These are phyloP conservation scores for Tethya wilhelma DNA, from an alignment of 37 sponge, comb jelly and placozoan genomes.

Conservation along the genomic window DNA sequence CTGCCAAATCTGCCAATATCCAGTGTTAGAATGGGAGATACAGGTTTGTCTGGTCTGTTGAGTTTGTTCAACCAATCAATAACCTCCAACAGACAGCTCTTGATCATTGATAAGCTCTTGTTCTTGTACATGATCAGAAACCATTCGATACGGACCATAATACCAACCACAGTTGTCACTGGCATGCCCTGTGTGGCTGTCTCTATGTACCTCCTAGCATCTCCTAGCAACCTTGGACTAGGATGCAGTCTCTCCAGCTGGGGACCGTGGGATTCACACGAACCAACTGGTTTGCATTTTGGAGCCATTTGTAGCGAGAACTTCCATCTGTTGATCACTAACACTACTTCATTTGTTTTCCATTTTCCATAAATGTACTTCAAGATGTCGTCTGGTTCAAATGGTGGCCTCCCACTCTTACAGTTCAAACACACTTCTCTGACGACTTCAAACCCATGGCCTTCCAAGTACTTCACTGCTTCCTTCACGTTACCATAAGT, in stretches of 20 bases:
- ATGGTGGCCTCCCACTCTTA: background rate
- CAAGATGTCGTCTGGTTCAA: constrained; percentile 3
- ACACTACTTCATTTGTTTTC: constrained; percentile 29
- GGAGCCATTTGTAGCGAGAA: constrained; percentile 15
- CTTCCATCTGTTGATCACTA: constrained; percentile 42
- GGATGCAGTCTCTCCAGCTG: too few species aligned
- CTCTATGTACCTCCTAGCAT: too few species aligned
- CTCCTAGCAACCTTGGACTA: too few species aligned
- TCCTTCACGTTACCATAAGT: background rate
- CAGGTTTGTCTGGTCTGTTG: background rate
- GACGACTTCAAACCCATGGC: background rate
- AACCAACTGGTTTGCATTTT: background rate
- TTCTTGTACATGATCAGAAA: constrained; percentile 25
- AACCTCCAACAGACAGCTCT: constrained; percentile 2
- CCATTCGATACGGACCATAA: constrained; percentile 50
- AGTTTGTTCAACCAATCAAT: background rate
- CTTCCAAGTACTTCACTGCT: background rate
- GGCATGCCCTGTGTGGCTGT: too few species aligned
- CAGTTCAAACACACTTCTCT: constrained; percentile 35
- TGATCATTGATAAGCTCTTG: background rate
- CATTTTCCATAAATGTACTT: constrained; percentile 16
- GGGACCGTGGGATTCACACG: background rate
- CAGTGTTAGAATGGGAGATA: constrained; percentile 23
- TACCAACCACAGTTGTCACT: background rate
- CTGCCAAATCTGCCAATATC: constrained; percentile 53